Conservation (phyloP, 2,797 vertebrate genomes). For the Tadarida brasiliensis region DNA sequence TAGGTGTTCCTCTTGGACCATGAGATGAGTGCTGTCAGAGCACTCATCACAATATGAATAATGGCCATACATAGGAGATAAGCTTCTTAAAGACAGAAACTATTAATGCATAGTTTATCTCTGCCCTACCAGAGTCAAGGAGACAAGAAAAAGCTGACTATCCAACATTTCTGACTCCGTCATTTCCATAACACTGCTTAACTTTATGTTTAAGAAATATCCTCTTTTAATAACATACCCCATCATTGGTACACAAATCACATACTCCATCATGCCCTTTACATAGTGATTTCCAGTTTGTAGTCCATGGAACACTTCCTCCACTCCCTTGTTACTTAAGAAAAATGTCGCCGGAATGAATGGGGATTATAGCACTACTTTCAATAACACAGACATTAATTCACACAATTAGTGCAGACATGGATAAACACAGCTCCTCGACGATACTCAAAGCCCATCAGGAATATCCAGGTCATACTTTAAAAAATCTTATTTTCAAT, state of each 20-base stretch:
- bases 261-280: constrained; percentile 23
- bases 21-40: neutral
- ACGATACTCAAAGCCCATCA: neutral
- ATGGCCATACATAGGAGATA: neutral
- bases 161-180: neutral
- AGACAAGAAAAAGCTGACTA: constrained; percentile 26
- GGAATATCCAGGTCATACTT: neutral
- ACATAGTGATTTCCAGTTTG: constrained; percentile 62
- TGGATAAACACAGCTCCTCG: neutral
- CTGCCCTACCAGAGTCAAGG: neutral
- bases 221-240: neutral
- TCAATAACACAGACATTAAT: constrained; percentile 53
- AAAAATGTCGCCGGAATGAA: constrained; percentile 44
- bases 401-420: neutral
- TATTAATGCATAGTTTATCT: neutral
- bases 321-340: neutral
- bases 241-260: constrained; percentile 27
- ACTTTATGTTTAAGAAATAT: constrained; percentile 52
- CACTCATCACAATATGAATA: neutral
- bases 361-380: neutral
- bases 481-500: neutral
- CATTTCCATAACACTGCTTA: constrained; percentile 22
- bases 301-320: constrained; percentile 8
- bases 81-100: neutral
- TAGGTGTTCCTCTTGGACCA: neutral